Evolutionary conservation across 2,888 invertebrate genomes (phyloP).

Genomic region (Ophioninae sp.): DNA sequence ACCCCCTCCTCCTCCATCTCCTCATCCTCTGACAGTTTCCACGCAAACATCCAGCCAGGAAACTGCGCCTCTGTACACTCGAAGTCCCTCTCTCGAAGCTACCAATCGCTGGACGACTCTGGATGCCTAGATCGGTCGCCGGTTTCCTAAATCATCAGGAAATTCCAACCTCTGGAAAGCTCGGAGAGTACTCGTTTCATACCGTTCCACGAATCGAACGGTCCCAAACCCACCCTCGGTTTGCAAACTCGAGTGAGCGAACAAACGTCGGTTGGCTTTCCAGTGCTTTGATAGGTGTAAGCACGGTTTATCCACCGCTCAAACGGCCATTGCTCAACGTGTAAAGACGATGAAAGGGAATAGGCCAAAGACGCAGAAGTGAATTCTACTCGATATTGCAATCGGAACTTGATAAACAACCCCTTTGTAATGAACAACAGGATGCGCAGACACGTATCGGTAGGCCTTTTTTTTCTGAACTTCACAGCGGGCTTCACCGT

Average conservation of each 20-base stretch:
- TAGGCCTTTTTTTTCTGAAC: background rate
- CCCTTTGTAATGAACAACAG: background rate
- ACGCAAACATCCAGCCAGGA: conserved; percentile 33
- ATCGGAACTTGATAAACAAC: background rate
- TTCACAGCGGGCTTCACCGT: conserved; percentile 35
- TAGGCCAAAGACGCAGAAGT: background rate
- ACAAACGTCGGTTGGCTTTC: conserved; percentile 41
- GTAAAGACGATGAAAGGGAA: background rate
- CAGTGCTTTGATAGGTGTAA: conserved; percentile 19
- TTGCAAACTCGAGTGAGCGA: conserved; percentile 55
- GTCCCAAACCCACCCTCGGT: conserved; percentile 54
- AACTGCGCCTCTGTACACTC: conserved; percentile 14
- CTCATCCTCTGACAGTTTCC: conserved; percentile 53
- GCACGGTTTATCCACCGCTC: background rate
- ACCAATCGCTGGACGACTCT: background rate
- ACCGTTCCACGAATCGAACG: conserved; percentile 14
- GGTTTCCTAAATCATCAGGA: conserved; percentile 53
- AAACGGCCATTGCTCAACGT: conserved; percentile 2
- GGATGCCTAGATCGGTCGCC: conserved; percentile 28
- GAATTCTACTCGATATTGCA: background rate
- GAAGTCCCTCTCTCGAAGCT: background rate
- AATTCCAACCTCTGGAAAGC: conserved; percentile 50
- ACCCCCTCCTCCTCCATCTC: conserved; percentile 1
- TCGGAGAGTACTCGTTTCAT: conserved; percentile 51
- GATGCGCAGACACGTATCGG: background rate